These are phyloP conservation scores for Etheostoma cragini DNA, from an alignment of 2,113 vertebrate genomes.

Conservation along the genomic window DNA sequence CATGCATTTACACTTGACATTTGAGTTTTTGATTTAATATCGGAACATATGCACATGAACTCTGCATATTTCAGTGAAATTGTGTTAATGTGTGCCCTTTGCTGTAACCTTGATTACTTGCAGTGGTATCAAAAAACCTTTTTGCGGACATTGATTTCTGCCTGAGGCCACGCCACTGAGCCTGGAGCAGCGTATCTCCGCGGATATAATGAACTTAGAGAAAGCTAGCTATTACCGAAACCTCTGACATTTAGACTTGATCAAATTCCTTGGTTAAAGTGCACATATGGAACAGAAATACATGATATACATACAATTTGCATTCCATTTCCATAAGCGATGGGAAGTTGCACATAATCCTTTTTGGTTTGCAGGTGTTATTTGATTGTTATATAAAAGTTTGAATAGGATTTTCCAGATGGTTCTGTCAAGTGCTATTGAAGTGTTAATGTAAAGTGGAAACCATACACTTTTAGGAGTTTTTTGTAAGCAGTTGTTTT, in stretches of 20 bases:
- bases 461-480: conserved; percentile 26
- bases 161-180: conserved; percentile 72
- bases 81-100: conserved; percentile 80
- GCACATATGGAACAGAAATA: conserved; percentile 67
- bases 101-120: conserved; percentile 81
- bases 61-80: conserved; percentile 77
- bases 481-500: conserved; percentile 23
- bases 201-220: conserved; percentile 78
- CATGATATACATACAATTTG: conserved; percentile 68
- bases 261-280: conserved; percentile 78
- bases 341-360: conserved; percentile 30
- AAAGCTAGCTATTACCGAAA: conserved; percentile 74
- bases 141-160: conserved; percentile 83
- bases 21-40: conserved; percentile 80
- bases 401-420: conserved; percentile 38
- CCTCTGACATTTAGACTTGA: conserved; percentile 83
- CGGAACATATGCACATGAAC: conserved; percentile 77
- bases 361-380: conserved; percentile 30
- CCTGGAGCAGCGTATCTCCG: conserved; percentile 71
- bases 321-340: conserved; percentile 71
- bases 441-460: conserved; percentile 49
- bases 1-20: conserved; percentile 80
- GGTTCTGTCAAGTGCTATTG: conserved; percentile 27
- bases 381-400: conserved; percentile 25
- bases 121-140: conserved; percentile 75